Evolutionary conservation across 1,140 invertebrate species (phyloP), one percentile per base, ranked within the genome.

Genomic region (Tetramorium simillimum): DNA sequence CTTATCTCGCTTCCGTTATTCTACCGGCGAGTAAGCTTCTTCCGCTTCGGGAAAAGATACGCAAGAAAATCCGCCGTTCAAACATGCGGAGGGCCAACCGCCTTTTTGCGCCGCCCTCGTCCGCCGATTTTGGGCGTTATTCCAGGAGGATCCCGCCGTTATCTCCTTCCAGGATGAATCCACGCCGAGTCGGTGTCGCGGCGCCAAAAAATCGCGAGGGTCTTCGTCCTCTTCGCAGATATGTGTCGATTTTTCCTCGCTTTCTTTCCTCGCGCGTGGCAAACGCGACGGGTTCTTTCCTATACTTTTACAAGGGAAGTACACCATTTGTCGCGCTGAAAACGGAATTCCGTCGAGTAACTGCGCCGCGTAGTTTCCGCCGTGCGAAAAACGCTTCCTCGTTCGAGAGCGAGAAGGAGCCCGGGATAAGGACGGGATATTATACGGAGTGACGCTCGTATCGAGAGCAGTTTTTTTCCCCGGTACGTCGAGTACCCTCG

Each of bases 261-360:
- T 63, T 62, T 28, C 16, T 77, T 28, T 40, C 6, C 28, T 37
- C 24, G 24, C 10, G 49, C 33, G 37, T 60, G 67, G 67, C 80
- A 28, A 70, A 14, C 58, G 65, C 78, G 18, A 70, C 51, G 21
- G 37, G 56, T 73, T 18, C 56, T n/a, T 49, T 37, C 53, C 33
- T 33, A 33, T 49, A 58, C 24, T 58, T 58, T 82, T 46, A 73
- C 80, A 73, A 82, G 80, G 24, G 67, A 82, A 82, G 53, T 82
- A 82, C 80, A 82, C 53, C 67, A 82, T 82, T 73, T 58, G 80
- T 73, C 53, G 67, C 37, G 49, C 33, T 33, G 65, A 49, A 46
- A 72, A 72, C 37, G 51, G 37, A 72, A 72, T 58, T 72, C 49
- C 51, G 67, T 72, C 53, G 16, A 53, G 58, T 46, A 58, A 58